Conservation (phyloP, 2,113 vertebrate species). For the Seriola quinqueradiata region DNA sequence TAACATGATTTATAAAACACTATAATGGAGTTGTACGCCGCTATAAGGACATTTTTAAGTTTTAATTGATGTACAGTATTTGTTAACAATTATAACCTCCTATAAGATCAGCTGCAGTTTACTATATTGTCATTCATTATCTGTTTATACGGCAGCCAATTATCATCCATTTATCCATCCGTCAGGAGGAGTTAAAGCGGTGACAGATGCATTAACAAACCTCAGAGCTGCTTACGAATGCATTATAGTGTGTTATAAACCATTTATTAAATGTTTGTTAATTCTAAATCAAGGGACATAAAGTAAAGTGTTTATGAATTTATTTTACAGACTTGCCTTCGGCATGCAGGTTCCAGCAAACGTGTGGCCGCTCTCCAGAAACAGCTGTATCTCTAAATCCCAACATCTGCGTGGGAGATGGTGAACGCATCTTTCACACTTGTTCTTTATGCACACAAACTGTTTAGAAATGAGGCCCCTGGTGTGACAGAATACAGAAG, state of each 20-base stretch:
- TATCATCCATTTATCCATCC: neutral
- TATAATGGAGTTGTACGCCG: neutral
- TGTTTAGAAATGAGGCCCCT: slow-evolving; percentile 66
- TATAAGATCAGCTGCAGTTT: neutral
- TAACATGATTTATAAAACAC: neutral
- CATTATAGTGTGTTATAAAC: neutral
- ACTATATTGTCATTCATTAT: too few species aligned
- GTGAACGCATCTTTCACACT: neutral
- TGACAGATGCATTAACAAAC: neutral
- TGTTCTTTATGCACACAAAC: slow-evolving; percentile 3
- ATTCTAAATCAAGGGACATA: neutral
- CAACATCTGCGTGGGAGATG: neutral
- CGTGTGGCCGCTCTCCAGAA: neutral
- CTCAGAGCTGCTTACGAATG: neutral
- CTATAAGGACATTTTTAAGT: neutral
- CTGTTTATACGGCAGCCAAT: neutral
- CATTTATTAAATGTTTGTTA: neutral
- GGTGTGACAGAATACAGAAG: slow-evolving; percentile 53
- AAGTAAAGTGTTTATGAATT: neutral
- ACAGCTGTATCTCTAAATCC: neutral
- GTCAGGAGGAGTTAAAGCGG: neutral
- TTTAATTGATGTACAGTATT: neutral
- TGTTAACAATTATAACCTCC: neutral
- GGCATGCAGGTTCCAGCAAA: neutral
- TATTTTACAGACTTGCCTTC: neutral